Evolutionary conservation across 64 coral and sea anemone genomes (phyloP).

Genomic region (Pocillopora damicornis): DNA sequence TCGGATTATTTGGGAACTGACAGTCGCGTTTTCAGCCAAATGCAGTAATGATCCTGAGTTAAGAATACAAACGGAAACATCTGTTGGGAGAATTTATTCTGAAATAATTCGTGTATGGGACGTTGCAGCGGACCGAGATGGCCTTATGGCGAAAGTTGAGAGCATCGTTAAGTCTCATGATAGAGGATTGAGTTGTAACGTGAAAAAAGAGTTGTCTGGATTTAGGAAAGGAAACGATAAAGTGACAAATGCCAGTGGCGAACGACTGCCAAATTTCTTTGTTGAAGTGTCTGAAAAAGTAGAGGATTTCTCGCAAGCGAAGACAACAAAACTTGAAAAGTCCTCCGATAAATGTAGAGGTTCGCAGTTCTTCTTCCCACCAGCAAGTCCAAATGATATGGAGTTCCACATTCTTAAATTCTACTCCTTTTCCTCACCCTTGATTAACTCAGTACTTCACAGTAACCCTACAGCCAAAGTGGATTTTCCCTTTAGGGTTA

Average conservation of each 20-base stretch:
- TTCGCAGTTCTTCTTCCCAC: conserved; percentile 65
- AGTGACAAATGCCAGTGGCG: conserved; percentile 26
- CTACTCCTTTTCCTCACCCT: conserved; percentile 74
- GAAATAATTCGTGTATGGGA: conserved; percentile 78
- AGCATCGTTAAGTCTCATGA: conserved; percentile 61
- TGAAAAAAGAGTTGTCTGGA: conserved; percentile 60
- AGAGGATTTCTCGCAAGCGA: background rate
- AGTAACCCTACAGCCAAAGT: conserved; percentile 39
- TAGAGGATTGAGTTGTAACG: conserved; percentile 54
- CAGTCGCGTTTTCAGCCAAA: conserved; percentile 57
- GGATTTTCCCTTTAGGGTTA: conserved; percentile 92
- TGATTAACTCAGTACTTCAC: conserved; percentile 71
- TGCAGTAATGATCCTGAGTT: conserved; percentile 58
- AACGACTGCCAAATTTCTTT: conserved; percentile 43
- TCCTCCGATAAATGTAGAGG: background rate
- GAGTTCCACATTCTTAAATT: conserved; percentile 94
- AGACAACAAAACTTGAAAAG: conserved; percentile 6
- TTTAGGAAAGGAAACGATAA: conserved; percentile 22
- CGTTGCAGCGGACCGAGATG: conserved; percentile 55
- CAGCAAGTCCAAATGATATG: conserved; percentile 85
- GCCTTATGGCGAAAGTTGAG: conserved; percentile 45
- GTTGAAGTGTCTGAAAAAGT: conserved; percentile 44
- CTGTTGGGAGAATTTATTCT: conserved; percentile 49
- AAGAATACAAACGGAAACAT: conserved; percentile 25
- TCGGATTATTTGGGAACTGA: conserved; percentile 64